These are phyloP conservation scores for Sturmia bella DNA, from an alignment of 2,888 invertebrate genomes.

Conservation along the genomic window DNA sequence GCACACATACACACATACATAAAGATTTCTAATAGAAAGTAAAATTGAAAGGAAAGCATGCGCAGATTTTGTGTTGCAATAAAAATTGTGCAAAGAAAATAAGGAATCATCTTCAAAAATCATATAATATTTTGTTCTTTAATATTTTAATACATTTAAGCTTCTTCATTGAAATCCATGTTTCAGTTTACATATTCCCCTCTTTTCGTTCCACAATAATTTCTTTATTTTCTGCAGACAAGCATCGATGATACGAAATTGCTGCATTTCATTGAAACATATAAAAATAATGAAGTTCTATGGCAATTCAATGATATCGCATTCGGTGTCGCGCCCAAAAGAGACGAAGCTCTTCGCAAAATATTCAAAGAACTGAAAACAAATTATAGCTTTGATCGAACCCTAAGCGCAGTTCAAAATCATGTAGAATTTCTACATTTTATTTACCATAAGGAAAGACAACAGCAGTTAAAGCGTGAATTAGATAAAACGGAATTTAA, in stretches of 20 bases:
- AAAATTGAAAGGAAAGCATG: too few species aligned
- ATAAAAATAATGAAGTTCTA: slow-evolving; percentile 58
- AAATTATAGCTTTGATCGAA: slow-evolving; percentile 39
- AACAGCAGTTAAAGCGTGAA: slow-evolving; percentile 62
- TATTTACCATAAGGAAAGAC: slow-evolving; percentile 48
- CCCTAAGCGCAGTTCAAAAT: slow-evolving; percentile 47
- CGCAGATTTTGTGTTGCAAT: too few species aligned
- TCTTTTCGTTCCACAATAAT: not conserved
- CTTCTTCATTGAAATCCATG: not conserved
- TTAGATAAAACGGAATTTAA: slow-evolving; percentile 48
- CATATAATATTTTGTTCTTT: too few species aligned
- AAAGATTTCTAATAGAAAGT: too few species aligned
- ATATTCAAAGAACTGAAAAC: slow-evolving; percentile 58
- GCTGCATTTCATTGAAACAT: slow-evolving; percentile 55
- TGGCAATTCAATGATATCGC: slow-evolving; percentile 65
- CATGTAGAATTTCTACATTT: slow-evolving; percentile 57
- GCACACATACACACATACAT: too few species aligned
- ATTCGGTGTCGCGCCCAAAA: slow-evolving; percentile 52
- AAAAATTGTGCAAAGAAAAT: too few species aligned
- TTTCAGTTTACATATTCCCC: not conserved
- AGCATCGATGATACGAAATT: slow-evolving; percentile 49
- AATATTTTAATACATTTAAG: not conserved
- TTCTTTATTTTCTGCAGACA: slow-evolving; percentile 37
- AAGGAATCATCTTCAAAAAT: too few species aligned
- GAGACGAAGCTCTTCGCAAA: slow-evolving; percentile 51